Conservation (phyloP, 2,888 invertebrate species). For the Drosophila borborema region DNA sequence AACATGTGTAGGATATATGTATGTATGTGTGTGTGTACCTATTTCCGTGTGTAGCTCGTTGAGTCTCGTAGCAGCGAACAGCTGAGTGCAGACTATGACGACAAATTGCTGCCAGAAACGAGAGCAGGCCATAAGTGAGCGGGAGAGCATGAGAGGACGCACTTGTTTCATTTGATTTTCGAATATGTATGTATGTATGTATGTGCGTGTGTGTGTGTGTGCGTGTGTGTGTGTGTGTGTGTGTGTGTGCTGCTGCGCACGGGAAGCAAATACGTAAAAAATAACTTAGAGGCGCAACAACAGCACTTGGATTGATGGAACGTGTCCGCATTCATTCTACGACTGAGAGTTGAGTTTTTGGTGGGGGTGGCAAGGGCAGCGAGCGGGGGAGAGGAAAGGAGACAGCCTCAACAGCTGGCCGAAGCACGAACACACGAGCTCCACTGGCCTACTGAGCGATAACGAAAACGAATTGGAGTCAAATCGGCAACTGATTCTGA, state of each 20-base stretch:
- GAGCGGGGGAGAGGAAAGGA: neutral
- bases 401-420: slow-evolving; percentile 45
- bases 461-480: slow-evolving; percentile 64
- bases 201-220: slow-evolving; percentile 12
- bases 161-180: slow-evolving; percentile 35
- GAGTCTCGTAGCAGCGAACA: slow-evolving; percentile 36
- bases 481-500: slow-evolving; percentile 23
- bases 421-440: slow-evolving; percentile 49
- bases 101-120: slow-evolving; percentile 48
- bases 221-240: neutral
- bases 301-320: slow-evolving; percentile 32
- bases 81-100: slow-evolving; percentile 55
- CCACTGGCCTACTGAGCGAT: slow-evolving; percentile 66
- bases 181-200: slow-evolving; percentile 7
- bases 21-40: slow-evolving; percentile 5
- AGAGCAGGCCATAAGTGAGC: slow-evolving; percentile 40
- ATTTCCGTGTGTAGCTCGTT: slow-evolving; percentile 27
- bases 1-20: slow-evolving; percentile 11
- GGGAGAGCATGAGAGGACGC: slow-evolving; percentile 40
- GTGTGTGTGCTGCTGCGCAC: slow-evolving; percentile 45
- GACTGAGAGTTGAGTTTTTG: neutral
- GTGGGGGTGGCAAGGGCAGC: no score
- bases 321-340: slow-evolving; percentile 26
- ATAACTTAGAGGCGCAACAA: slow-evolving; percentile 20
- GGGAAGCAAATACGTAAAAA: slow-evolving; percentile 40